phyloP scores from a whole-genome alignment of 2,888 invertebrate species.

The Iphiclides podalirius region DNA sequence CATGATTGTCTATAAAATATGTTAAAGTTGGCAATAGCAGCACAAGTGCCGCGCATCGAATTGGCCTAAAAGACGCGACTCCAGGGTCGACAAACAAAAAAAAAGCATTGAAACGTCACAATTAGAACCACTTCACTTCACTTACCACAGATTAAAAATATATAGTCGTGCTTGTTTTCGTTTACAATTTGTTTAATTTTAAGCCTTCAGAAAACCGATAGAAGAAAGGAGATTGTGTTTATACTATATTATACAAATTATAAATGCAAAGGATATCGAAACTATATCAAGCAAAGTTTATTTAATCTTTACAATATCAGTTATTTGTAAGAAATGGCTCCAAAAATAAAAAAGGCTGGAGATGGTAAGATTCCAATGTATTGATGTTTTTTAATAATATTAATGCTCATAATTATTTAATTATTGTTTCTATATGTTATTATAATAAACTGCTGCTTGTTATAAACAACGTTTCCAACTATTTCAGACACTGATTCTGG shows the following conservation, averaged over 20 bases:
- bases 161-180: constrained; percentile 24
- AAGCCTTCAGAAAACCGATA: neutral
- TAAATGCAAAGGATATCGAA: neutral
- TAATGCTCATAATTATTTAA: neutral
- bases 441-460: neutral
- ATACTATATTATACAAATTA: neutral
- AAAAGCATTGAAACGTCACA: no score
- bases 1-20: no score
- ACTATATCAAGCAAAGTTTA: neutral
- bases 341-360: constrained; percentile 34
- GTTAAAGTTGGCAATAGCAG: no score
- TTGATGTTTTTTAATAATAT: neutral
- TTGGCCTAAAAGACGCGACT: no score
- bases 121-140: no score
- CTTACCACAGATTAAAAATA: constrained; percentile 28
- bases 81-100: no score
- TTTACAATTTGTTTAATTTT: neutral
- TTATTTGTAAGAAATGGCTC: constrained; percentile 40
- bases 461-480: neutral
- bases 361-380: constrained; percentile 35
- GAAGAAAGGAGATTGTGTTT: no score
- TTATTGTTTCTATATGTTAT: neutral
- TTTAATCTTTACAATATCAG: neutral
- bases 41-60: no score
- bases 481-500: constrained; percentile 67